Base-by-base conservation (phyloP, 2,797 vertebrate species). In the Oreochromis mossambicus region DNA sequence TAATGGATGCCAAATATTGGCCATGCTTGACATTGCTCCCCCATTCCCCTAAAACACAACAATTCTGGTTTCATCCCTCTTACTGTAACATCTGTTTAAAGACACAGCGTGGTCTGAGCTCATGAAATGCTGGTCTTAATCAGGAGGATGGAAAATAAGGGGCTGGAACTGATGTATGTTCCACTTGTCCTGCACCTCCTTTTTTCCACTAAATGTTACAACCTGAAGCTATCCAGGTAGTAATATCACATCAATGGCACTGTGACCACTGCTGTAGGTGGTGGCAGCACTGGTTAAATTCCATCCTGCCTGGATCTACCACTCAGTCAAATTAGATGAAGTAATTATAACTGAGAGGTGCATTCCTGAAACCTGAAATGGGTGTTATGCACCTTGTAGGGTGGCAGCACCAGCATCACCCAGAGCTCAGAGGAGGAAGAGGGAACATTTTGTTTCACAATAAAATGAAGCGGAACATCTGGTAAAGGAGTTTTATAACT, bases 1-100 rank as follows among this genome's bases (percentile, higher is more conserved):
- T 24, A 77, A 11, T 70, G 38, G 66, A 55, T 70, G 93, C 92
- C 93, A 95, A 96, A 95, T 95, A 93, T 94, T 95, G 93, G 92
- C 92, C 82, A 86, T 87, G 68, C 70, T 68, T 86, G 54, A 88
- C 26, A n/a, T 83, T 83, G 92, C 88, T 89, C 89, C 83, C 89
- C 43, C 63, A 1, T 51, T 87, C 83, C 58, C 38, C 51, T 54
- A 63, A 82, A 46, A 78, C 13, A 15, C 21, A 85, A 76, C 48
- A 17, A 34, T 81, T 81, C 83, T 87, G 83, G 78, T 50, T 50
- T 89, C 76, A 79, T 81, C 70, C 46, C 70, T 86, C 68, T 84
- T 56, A 26, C 63, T 63, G 14, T 32, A 6, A 66, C 78, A 52
- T 70, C 79, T 50, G 38, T 63, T 85, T 34, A 79, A 66, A 83